phyloP scores from a whole-genome alignment of 2,113 vertebrate genomes.

The Callipepla californica region DNA sequence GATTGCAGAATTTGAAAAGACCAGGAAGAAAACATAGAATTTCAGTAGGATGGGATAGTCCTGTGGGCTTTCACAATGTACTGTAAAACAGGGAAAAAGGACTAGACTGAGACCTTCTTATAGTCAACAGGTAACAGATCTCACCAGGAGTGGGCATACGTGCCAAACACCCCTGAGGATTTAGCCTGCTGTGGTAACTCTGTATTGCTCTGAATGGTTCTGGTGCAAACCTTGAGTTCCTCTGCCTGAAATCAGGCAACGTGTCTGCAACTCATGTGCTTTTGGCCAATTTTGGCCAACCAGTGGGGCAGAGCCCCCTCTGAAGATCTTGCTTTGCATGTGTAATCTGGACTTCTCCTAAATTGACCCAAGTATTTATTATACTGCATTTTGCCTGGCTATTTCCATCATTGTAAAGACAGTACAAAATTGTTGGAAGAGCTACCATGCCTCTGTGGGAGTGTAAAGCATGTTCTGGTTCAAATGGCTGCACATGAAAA shows the following conservation, averaged over 20 bases:
- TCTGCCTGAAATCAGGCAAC: background rate
- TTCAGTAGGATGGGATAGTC: background rate
- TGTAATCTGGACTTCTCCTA: background rate
- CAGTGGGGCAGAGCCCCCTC: background rate
- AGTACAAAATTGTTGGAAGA: background rate
- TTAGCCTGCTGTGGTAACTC: background rate
- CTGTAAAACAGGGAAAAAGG: background rate
- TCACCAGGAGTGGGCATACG: accelerated
- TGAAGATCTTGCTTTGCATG: accelerated
- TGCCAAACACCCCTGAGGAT: background rate
- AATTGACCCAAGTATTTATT: background rate
- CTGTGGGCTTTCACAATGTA: background rate
- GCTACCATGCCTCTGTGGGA: background rate
- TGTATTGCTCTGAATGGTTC: background rate
- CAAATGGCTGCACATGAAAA: background rate
- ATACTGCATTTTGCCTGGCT: background rate
- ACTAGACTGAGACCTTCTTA: background rate
- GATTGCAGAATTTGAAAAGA: background rate
- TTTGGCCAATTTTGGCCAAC: background rate
- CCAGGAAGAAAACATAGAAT: background rate
- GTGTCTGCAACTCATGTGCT: background rate
- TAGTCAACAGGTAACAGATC: background rate
- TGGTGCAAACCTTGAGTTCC: background rate
- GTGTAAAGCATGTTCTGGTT: background rate
- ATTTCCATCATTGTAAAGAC: background rate